Evolutionary conservation across 1,140 invertebrate genomes (phyloP).

Genomic region (Saxidomus purpurata): DNA sequence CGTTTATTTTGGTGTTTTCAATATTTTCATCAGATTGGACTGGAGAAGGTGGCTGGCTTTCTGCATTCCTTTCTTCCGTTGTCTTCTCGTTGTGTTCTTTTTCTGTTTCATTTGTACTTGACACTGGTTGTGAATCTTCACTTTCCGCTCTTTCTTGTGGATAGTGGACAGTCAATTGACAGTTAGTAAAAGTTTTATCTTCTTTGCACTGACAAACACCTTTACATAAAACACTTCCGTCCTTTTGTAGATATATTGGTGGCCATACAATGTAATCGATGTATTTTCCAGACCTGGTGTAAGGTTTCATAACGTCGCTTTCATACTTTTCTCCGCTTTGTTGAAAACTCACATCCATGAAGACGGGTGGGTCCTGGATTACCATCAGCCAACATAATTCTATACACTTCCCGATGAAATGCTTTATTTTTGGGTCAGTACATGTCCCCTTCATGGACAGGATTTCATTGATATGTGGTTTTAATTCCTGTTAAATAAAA

Average conservation of each 20-base stretch:
- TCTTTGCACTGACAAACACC: not conserved
- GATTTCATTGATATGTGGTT: not conserved
- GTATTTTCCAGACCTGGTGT: not conserved
- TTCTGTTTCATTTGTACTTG: no score
- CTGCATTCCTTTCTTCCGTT: no score
- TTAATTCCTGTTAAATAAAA: not conserved
- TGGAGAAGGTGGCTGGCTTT: no score
- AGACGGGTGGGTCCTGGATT: slow-evolving; percentile 11
- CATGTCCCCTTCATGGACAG: not conserved
- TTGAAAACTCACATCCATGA: not conserved
- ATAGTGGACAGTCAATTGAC: no score
- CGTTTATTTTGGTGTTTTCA: no score
- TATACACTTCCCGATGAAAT: not conserved
- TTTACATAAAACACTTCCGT: not conserved
- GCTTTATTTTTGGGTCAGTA: not conserved
- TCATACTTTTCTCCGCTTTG: not conserved
- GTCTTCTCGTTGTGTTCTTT: no score
- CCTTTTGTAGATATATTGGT: not conserved
- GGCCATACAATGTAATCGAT: not conserved
- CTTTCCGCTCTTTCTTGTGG: no score
- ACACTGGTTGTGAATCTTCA: no score
- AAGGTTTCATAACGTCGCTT: not conserved
- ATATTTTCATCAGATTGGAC: no score
- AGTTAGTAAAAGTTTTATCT: no score
- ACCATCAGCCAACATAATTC: slow-evolving; percentile 27